phyloP scores from a whole-genome alignment of 2,113 vertebrate species.

The Hydrochoerus hydrochaeris region DNA sequence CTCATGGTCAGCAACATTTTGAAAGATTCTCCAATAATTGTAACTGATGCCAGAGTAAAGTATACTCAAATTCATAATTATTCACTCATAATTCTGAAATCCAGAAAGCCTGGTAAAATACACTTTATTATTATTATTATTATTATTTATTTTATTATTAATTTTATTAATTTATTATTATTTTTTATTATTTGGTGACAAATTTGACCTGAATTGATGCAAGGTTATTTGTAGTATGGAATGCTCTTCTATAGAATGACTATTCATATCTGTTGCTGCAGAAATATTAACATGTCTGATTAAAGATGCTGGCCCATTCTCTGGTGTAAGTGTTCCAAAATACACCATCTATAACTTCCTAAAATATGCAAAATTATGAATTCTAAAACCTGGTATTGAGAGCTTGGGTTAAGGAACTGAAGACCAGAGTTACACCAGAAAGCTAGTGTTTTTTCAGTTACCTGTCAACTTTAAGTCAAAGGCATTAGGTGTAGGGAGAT shows the following conservation, averaged over 20 bases:
- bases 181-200: background rate
- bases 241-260: background rate
- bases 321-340: background rate
- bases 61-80: background rate
- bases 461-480: conserved; percentile 58
- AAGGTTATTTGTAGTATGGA: background rate
- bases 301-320: background rate
- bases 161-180: too few species aligned
- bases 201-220: background rate
- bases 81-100: conserved; percentile 23
- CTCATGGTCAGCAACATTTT: background rate
- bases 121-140: background rate
- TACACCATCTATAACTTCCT: background rate
- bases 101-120: background rate
- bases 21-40: background rate
- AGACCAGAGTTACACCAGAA: background rate
- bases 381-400: background rate
- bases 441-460: conserved; percentile 48
- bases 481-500: background rate
- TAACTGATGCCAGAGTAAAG: background rate
- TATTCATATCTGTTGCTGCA: background rate
- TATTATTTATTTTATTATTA: too few species aligned
- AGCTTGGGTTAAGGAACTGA: background rate
- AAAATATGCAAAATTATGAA: conserved; percentile 11
- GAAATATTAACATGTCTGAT: background rate